Evolutionary conservation across 92 coral and sea anemone genomes (phyloP).

Genomic region (Meandrina meandrites): DNA sequence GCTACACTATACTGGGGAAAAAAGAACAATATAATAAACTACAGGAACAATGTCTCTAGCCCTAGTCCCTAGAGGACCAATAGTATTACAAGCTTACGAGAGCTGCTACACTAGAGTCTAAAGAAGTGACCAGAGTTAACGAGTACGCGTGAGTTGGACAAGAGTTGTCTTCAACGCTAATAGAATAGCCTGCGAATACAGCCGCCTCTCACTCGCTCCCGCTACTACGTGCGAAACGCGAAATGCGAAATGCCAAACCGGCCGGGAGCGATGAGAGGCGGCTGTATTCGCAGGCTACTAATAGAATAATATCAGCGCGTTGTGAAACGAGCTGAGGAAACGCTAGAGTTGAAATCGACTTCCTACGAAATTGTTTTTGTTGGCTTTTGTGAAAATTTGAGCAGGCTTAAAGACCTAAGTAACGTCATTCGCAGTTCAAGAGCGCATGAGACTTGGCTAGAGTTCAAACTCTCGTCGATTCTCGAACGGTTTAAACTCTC

Average conservation of each 20-base stretch:
- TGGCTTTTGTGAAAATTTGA: not conserved
- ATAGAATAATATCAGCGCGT: not conserved
- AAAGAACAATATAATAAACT: too few species aligned
- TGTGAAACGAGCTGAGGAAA: not conserved
- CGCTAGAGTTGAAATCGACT: not conserved
- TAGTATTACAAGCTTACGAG: not conserved
- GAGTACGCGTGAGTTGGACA: not conserved
- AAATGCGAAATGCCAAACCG: too few species aligned
- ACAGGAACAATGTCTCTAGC: too few species aligned
- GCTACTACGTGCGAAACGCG: too few species aligned
- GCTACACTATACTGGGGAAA: too few species aligned
- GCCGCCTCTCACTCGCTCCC: too few species aligned
- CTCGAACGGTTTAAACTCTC: not conserved
- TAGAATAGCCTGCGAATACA: too few species aligned
- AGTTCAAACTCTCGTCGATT: not conserved
- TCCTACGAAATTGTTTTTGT: too few species aligned
- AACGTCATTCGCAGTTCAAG: too few species aligned
- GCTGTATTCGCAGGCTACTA: too few species aligned
- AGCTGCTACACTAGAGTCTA: not conserved
- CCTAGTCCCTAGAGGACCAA: too few species aligned
- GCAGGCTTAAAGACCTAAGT: not conserved
- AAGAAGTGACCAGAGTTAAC: not conserved
- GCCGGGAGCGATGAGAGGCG: too few species aligned
- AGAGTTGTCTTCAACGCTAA: not conserved
- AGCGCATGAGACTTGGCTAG: not conserved